These are phyloP conservation scores for Mastomys natalensis DNA, from an alignment of 2,113 vertebrate genomes.

Conservation along the genomic window DNA sequence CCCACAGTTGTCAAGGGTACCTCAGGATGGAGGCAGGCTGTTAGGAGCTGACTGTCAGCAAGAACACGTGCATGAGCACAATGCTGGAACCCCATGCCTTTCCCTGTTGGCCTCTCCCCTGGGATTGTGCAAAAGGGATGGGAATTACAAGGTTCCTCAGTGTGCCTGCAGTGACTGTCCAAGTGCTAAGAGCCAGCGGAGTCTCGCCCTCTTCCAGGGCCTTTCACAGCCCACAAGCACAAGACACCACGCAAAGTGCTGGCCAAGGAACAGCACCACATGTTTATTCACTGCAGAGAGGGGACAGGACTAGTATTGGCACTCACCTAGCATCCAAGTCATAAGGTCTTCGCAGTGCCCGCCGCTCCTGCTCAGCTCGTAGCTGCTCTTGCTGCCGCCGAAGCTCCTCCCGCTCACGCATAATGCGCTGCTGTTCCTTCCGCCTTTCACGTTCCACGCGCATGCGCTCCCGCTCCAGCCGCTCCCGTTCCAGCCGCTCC, in stretches of 20 bases:
- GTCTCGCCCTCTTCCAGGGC: background rate
- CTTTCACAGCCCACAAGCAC: background rate
- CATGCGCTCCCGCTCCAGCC: conserved; percentile 94
- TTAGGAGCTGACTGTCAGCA: background rate
- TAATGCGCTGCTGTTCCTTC: conserved; percentile 96
- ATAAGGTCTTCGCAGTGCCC: conserved; percentile 91
- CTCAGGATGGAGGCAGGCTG: background rate
- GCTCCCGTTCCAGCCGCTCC: conserved; percentile 94
- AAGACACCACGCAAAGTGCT: background rate
- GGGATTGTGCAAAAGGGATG: background rate
- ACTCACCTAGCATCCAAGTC: conserved; percentile 92
- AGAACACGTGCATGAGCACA: background rate
- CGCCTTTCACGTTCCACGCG: conserved; percentile 95
- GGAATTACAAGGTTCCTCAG: background rate
- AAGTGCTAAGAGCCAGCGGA: background rate
- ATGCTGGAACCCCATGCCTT: background rate
- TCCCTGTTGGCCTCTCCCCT: background rate
- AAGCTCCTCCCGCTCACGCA: conserved; percentile 95
- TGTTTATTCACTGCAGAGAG: too few relatives aligned
- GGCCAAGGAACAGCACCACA: background rate
- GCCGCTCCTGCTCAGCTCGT: conserved; percentile 94
- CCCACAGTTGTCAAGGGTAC: background rate
- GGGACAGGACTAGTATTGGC: too few relatives aligned
- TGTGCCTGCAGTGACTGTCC: background rate
- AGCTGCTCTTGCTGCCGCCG: conserved; percentile 96